Base-by-base conservation (phyloP, 1,140 invertebrate species). In the Alviniconcha marisindica region DNA sequence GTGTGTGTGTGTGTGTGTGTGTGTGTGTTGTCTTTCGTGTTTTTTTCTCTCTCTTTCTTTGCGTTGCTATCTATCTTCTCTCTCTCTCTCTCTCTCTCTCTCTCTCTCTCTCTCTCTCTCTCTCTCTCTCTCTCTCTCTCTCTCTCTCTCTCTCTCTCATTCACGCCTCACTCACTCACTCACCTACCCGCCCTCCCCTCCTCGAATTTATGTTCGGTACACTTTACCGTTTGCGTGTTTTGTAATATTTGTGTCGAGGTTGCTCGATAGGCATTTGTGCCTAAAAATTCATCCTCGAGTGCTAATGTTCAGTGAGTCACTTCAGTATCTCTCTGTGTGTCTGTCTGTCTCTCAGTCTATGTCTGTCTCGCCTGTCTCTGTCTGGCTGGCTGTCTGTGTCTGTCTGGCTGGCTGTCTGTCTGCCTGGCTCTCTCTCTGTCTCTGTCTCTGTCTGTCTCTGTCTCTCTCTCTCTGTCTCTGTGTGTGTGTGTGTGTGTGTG, bases 101-200 rank as follows among this genome's bases (percentile, higher is more conserved):
- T 69, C 31, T 10, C 0, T 69, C 28, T 40, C 51, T 60, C 54
- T 80, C 31, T 63, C 51, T 56, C 14, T 18, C 78, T 80, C n/a
- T 80, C 78, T 80, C 12, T 80, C n/a, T 63, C 14, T 80, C 56
- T 36, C 31, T 80, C 54, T 80, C 51, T 80, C 0, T 56, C 1
- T 63, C 78, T 80, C 5, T 74, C 71, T 33, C 31, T 74, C 31
- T 44, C 71, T 74, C 71, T 42, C 3, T 44, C n/a, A n/a, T n/a
- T n/a, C n/a, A n/a, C n/a, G n/a, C n/a, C n/a, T n/a, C n/a, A n/a
- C n/a, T n/a, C n/a, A n/a, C n/a, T n/a, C n/a, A n/a, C n/a, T n/a
- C n/a, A n/a, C n/a, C n/a, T n/a, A n/a, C n/a, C n/a, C n/a, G n/a
- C n/a, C n/a, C n/a, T n/a, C n/a, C n/a, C n/a, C n/a, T n/a, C n/a